Conservation (phyloP, 2,113 vertebrate genomes). For the Agelaius tricolor region DNA sequence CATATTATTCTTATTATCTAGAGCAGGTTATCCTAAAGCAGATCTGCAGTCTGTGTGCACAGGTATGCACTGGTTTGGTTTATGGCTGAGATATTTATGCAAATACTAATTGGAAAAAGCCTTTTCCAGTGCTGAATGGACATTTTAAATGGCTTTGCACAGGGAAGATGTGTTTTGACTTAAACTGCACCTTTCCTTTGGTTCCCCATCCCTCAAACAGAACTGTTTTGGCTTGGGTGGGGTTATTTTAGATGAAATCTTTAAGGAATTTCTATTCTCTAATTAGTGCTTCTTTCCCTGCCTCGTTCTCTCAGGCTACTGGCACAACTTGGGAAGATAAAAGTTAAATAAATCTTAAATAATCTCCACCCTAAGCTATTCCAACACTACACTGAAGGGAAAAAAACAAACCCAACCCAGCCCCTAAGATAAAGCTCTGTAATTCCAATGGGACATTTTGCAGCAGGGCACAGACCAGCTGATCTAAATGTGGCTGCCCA, state of each 20-base stretch:
- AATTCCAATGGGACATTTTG: not conserved
- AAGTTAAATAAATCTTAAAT: not conserved
- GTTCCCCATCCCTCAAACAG: not conserved
- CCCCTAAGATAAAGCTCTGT: not conserved
- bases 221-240: not conserved
- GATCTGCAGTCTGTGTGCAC: not conserved
- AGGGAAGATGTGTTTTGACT: not conserved
- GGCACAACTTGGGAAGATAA: not conserved
- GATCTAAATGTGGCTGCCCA: not conserved
- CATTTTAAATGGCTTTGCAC: not conserved
- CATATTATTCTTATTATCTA: not conserved
- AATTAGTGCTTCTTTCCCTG: not conserved
- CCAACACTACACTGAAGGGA: accelerated
- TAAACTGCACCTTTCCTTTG: not conserved
- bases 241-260: not conserved
- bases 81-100: not conserved
- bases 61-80: not conserved
- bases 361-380: not conserved
- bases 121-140: not conserved
- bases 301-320: not conserved
- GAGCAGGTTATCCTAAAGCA: not conserved
- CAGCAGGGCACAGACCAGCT: not conserved
- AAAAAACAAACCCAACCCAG: not conserved
- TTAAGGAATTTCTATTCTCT: not conserved
- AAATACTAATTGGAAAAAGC: not conserved